Evolutionary conservation across 2,888 invertebrate species (phyloP).

Genomic region (Girardia tigrina): DNA sequence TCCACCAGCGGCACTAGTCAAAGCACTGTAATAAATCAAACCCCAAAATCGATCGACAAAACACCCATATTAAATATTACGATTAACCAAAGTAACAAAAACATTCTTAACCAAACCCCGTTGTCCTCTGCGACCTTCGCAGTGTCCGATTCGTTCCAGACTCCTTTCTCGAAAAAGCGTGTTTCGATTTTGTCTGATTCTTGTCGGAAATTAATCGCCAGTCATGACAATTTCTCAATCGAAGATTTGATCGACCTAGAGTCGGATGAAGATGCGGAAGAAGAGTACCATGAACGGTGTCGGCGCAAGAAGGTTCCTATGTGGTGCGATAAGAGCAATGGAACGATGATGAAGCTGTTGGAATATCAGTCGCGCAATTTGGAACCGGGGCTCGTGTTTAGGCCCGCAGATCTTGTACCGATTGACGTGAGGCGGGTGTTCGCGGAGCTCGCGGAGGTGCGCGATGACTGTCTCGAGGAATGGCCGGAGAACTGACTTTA

Average conservation of each 20-base stretch:
- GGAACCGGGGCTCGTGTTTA: not conserved
- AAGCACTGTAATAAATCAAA: too few species aligned
- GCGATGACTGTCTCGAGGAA: too few species aligned
- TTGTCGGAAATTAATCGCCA: not conserved
- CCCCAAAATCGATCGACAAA: too few species aligned
- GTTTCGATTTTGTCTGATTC: not conserved
- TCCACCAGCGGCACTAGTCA: too few species aligned
- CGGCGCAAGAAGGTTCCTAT: not conserved
- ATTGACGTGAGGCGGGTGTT: not conserved
- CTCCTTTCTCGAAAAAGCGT: not conserved
- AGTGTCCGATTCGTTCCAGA: too few species aligned
- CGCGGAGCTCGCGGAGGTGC: too few species aligned
- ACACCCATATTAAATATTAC: too few species aligned
- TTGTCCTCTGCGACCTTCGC: too few species aligned
- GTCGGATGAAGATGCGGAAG: not conserved
- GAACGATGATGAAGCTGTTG: not conserved
- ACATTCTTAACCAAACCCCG: too few species aligned
- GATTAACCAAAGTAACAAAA: too few species aligned
- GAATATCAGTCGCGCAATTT: not conserved
- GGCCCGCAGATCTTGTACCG: not conserved
- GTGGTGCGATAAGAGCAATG: not conserved
- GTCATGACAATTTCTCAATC: not conserved
- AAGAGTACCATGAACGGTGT: not conserved
- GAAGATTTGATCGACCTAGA: not conserved
- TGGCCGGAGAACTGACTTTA: too few species aligned